Conservation (phyloP, 2,113 vertebrate genomes). For the Xiphophorus maculatus region DNA sequence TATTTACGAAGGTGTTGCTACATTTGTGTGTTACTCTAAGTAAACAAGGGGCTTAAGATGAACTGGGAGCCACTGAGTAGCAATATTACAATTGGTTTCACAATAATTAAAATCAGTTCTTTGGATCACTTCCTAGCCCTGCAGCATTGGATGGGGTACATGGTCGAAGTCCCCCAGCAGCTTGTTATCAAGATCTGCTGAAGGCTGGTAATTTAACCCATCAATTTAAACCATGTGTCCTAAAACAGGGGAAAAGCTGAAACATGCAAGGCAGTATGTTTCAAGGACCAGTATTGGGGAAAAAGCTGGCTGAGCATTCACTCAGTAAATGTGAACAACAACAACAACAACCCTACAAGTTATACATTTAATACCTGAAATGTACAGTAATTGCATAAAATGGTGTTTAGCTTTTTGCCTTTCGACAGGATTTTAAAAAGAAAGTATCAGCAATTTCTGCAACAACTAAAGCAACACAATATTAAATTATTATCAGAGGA, state of each 20-base stretch:
- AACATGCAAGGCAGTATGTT: background rate
- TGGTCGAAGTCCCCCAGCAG: background rate
- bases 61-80: slow-evolving; percentile 12
- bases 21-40: background rate
- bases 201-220: background rate
- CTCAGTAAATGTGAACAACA: background rate
- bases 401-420: background rate
- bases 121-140: background rate
- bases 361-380: too few species aligned
- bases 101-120: background rate
- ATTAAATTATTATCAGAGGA: background rate
- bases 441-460: background rate
- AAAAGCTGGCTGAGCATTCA: background rate
- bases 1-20: slow-evolving; percentile 17
- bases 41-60: slow-evolving; percentile 35
- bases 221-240: background rate
- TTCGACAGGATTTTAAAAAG: background rate
- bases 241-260: background rate
- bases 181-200: background rate
- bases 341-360: too few species aligned
- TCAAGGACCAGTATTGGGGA: background rate
- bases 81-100: background rate
- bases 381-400: too few species aligned
- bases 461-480: background rate
- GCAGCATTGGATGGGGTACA: background rate